A percentile compares a stretch with the other conserved stretches of the same genome.
phyloP scores from a whole-genome alignment of 2,888 invertebrate genomes.

The Phyllotreta cruciferae region DNA sequence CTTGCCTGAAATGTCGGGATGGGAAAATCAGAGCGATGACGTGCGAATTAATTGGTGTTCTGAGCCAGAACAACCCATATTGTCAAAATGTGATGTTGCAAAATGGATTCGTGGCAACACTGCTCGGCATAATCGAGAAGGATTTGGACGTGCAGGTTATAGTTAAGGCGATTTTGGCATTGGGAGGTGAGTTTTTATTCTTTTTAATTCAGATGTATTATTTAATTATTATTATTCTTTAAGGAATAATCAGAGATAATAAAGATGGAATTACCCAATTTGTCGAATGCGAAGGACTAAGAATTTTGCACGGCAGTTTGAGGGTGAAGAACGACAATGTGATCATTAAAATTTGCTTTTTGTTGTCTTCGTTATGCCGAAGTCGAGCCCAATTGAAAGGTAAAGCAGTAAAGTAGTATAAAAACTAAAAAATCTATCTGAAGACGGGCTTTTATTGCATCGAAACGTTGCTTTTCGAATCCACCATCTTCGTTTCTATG shows the following conservation, averaged over 20 bases:
- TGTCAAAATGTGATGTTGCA: slow-evolving; percentile 78
- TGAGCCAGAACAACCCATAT: slow-evolving; percentile 86
- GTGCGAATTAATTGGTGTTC: slow-evolving; percentile 75
- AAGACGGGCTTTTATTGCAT: no score
- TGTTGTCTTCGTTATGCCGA: slow-evolving; percentile 68
- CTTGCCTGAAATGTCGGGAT: slow-evolving; percentile 70
- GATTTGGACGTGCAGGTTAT: slow-evolving; percentile 67
- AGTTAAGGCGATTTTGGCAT: slow-evolving; percentile 76
- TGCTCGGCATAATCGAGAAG: slow-evolving; percentile 67
- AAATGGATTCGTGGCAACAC: slow-evolving; percentile 68
- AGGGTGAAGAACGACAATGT: slow-evolving; percentile 66
- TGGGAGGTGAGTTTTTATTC: slow-evolving; percentile 77
- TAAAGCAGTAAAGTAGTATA: no score
- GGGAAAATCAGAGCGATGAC: slow-evolving; percentile 68
- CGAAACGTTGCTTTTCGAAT: no score
- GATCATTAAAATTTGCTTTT: slow-evolving; percentile 76
- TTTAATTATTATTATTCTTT: slow-evolving; percentile 36
- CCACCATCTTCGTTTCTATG: no score
- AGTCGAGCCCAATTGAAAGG: slow-evolving; percentile 66
- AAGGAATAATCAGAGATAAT: slow-evolving; percentile 73
- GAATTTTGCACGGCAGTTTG: slow-evolving; percentile 68
- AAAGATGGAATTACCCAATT: slow-evolving; percentile 68
- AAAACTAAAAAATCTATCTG: no score
- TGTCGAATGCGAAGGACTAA: slow-evolving; percentile 67
- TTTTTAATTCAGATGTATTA: neutral